Percentiles rank a stretch among this genome's conserved stretches.
phyloP scores from a whole-genome alignment of 2,113 vertebrate species.

The Rhinopomastus cyanomelas region DNA sequence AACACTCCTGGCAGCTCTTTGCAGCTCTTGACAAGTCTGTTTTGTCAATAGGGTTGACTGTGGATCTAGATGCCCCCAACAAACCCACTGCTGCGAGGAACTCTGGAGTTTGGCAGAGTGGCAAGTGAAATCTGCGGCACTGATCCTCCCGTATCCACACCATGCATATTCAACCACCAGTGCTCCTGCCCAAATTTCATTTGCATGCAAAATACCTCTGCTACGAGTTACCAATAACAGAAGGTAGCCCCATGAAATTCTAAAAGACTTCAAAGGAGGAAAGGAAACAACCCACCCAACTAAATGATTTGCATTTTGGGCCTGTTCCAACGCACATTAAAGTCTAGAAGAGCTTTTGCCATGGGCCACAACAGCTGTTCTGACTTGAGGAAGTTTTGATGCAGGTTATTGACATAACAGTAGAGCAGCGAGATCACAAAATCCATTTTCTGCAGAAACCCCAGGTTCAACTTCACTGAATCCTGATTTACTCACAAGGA shows the following conservation, averaged over 20 bases:
- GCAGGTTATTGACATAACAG: constrained; percentile 45
- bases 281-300: not conserved
- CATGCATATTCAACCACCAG: not conserved
- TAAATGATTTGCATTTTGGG: constrained; percentile 62
- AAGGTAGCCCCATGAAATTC: constrained; percentile 58
- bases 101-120: not conserved
- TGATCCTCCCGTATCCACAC: not conserved
- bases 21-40: not conserved
- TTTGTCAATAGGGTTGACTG: constrained; percentile 31
- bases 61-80: not conserved
- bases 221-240: constrained; percentile 58
- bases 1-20: constrained; percentile 2
- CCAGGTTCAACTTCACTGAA: not conserved
- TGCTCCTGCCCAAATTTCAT: constrained; percentile 38
- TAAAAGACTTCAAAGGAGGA: constrained; percentile 54
- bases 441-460: constrained; percentile 20
- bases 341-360: constrained; percentile 41
- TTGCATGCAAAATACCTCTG: constrained; percentile 60
- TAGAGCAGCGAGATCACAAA: constrained; percentile 37
- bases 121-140: not conserved
- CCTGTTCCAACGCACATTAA: constrained; percentile 58
- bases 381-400: constrained; percentile 49
- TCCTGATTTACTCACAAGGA: not conserved
- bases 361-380: constrained; percentile 55
- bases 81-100: not conserved